Conservation (phyloP, 2,888 invertebrate genomes). For the Ferrisia virgata region DNA sequence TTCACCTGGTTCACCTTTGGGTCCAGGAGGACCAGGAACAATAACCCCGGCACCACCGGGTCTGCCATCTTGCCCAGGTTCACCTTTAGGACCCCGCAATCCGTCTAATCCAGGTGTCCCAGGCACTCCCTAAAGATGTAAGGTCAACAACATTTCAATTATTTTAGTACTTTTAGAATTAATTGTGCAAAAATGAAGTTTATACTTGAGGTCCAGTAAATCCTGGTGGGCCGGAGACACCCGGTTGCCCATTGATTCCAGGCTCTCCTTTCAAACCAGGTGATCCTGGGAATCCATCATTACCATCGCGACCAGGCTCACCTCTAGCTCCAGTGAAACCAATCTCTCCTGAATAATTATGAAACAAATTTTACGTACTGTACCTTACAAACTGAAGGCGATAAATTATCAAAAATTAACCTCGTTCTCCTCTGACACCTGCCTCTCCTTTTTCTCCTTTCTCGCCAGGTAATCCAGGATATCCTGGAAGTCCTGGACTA, state of each 20-base stretch:
- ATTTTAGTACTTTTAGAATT: neutral
- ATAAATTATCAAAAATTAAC: neutral
- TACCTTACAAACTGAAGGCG: neutral
- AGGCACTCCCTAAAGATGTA: constrained; percentile 2
- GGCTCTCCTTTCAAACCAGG: constrained; percentile 32
- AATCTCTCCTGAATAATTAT: constrained; percentile 57
- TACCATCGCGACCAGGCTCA: neutral
- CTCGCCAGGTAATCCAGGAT: constrained; percentile 52
- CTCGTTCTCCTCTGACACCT: constrained; percentile 49
- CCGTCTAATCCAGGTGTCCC: constrained; percentile 16
- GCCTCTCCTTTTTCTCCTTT: constrained; percentile 53
- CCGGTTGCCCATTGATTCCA: neutral
- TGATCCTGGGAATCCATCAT: neutral
- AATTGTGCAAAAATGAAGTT: neutral
- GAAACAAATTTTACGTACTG: too few relatives aligned
- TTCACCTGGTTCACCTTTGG: constrained; percentile 21
- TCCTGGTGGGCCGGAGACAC: constrained; percentile 1
- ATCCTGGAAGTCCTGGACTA: constrained; percentile 36
- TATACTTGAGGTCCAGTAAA: constrained; percentile 19
- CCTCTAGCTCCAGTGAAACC: constrained; percentile 54
- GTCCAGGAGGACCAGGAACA: neutral
- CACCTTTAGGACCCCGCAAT: constrained; percentile 16
- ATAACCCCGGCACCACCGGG: neutral
- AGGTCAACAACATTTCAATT: neutral
- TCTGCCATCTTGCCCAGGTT: constrained; percentile 21